Evolutionary conservation across 2,797 vertebrate genomes (phyloP), one percentile per base, ranked within the genome.

Genomic region (Pristis pectinata): DNA sequence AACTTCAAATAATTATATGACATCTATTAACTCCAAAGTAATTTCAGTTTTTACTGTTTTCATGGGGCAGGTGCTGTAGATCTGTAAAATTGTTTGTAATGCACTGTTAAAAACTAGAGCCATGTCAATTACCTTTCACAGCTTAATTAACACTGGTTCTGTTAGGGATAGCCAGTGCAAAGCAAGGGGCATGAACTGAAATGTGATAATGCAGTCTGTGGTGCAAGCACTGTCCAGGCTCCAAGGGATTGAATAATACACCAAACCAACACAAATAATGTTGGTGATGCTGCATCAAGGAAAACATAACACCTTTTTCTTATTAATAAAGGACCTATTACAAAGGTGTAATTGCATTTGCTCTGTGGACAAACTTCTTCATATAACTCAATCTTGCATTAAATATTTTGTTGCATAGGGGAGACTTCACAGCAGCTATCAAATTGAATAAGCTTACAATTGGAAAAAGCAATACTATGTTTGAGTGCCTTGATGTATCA

Each of bases 401-500:
- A 34, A 94, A 56, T 76, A 49, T 53, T 76, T 49, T 76, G 34
- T 76, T 76, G 30, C 30, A 76, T 56, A 11, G 15, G 41, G 2
- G 44, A 94, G 44, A 34, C 15, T 76, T 94, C 67, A 76, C 44
- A 49, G 44, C 15, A 53, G 44, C 37, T 76, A 76, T 94, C 44
- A 94, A 76, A 94, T 76, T 94, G 41, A 94, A 94, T 94, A 70
- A 53, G 67, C 27, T 53, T 67, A 76, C 44, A 94, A 94, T 76
- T 76, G 44, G 37, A 74, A 94, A 93, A 64, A 27, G 61, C 44
- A 44, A 72, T 72, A 49, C 37, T 27, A 22, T 72, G 27, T 34
- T 72, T 74, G 67, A 94, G 67, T 19, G 70, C 92, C 41, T 76
- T 94, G 92, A 94, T 74, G 92, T 53, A 44, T 76, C 92, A 30